Base-by-base conservation (phyloP, 2,797 vertebrate genomes). In the Epinephelus awoara region DNA sequence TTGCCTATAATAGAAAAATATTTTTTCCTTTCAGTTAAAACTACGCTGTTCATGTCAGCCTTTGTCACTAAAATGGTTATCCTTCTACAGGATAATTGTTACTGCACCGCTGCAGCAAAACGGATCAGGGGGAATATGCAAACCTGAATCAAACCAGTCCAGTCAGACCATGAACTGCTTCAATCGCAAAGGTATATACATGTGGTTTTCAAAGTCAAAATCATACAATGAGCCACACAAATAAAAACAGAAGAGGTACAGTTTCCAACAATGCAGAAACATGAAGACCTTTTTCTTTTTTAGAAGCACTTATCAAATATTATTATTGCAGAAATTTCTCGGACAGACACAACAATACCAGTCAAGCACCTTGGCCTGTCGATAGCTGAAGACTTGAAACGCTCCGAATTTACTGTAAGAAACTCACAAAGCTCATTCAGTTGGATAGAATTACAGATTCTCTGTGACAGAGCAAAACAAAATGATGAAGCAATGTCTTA, bases 21-120 rank as follows among this genome's bases (percentile, higher is more conserved):
- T 0, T 29, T 46, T 19, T 58, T 71, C 49, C 2, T 21, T 46
- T 38, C 1, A 11, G 18, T 38, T 66, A 19, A 38, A 66, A 38
- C 13, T 3, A 23, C 27, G 14, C 10, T 21, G 17, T 13, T 72
- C 18, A 17, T 27, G 8, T 46, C 25, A 74, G 25, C n/a, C 55
- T 7, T 51, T 34, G n/a, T 5, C 29, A 23, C 13, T 59, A 1
- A 19, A 29, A 25, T 23, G 19, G 0, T 46, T 1, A 17, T 58
- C 2, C 40, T 76, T 86, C 23, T 8, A 55, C 86, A 97, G 96
- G 75, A 79, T 96, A 54, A 56, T 96, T 0, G 84, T 95, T 56
- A 95, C 95, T 49, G 95, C 96, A 17, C 96, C 96, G 0, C 90
- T 95, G 4, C 70, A 77, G 62, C 81, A 65, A 9, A 95, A 95